Base-by-base conservation (phyloP, 2,888 invertebrate species). In the Mamestra brassicae region DNA sequence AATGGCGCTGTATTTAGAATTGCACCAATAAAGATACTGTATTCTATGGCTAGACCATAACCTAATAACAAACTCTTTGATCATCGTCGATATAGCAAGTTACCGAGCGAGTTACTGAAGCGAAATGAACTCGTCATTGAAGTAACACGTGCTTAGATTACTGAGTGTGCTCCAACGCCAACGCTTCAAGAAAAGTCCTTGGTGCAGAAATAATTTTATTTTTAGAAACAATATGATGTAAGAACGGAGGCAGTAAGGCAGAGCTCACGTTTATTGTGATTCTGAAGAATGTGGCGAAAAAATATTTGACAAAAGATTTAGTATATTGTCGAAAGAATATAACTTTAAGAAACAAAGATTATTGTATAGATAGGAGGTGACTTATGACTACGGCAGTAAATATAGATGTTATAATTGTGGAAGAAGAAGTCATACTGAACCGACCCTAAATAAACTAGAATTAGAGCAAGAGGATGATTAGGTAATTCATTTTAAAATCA, bases 81-180 rank as follows among this genome's bases (percentile, higher is more conserved):
- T 57, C 55, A 69, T 38, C 47, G 13, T 64, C 60, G 38, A 74
- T 66, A 58, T n/a, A 69, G 55, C 71, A 69, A 62, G 55, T 55
- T 62, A 13, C 50, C 52, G 8, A 71, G 52, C 34, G 52, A 72
- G 36, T 72, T 76, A 71, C 11, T 63, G 50, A 74, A 83, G 74
- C 74, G 54, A 57, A 80, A 72, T 69, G 55, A 83, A 69, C 68
- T 86, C 67, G 76, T 77, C 80, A 83, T 78, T 79, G 77, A 71
- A 76, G 65, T 65, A 54, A 47, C 73, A 85, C 88, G 87, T 87
- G 85, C 76, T 50, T 45, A 8, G 66, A 69, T 54, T 85, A 72
- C 68, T 11, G 69, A 86, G 62, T 45, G 50, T 26, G 52, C 62
- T 62, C 63, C 67, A 63, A 57, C 17, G 72, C 63, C 67, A 63